phyloP scores from a whole-genome alignment of 2,888 invertebrate genomes.

The Hemithea aestivaria region DNA sequence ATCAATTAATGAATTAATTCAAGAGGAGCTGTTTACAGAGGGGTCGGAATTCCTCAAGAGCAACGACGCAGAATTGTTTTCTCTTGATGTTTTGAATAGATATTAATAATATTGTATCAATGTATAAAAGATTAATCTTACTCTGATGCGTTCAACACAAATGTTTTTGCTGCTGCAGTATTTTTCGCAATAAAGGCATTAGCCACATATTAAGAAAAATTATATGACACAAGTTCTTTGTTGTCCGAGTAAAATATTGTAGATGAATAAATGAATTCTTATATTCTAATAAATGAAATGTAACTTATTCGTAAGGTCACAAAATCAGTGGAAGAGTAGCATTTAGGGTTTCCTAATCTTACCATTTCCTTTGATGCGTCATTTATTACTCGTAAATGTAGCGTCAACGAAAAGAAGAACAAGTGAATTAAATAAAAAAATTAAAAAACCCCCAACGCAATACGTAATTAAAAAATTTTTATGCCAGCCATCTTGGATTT shows the following conservation, averaged over 20 bases:
- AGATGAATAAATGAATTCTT: no score
- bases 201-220: no score
- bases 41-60: conserved; percentile 37
- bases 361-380: conserved; percentile 1
- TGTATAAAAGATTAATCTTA: conserved; percentile 1
- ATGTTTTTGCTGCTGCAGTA: no score
- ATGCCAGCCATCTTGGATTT: no score
- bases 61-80: neutral
- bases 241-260: no score
- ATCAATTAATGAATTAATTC: conserved; percentile 16
- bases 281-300: no score
- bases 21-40: conserved; percentile 29
- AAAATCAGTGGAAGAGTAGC: neutral
- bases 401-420: conserved; percentile 5
- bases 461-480: no score
- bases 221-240: no score
- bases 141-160: no score
- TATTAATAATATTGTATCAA: neutral
- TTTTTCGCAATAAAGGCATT: no score
- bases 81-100: neutral
- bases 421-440: no score
- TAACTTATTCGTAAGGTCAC: neutral
- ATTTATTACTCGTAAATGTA: conserved; percentile 9
- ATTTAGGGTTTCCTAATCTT: conserved; percentile 18
- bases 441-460: no score